Conservation (phyloP, 2,888 invertebrate species). For the Ferrisia virgata region DNA sequence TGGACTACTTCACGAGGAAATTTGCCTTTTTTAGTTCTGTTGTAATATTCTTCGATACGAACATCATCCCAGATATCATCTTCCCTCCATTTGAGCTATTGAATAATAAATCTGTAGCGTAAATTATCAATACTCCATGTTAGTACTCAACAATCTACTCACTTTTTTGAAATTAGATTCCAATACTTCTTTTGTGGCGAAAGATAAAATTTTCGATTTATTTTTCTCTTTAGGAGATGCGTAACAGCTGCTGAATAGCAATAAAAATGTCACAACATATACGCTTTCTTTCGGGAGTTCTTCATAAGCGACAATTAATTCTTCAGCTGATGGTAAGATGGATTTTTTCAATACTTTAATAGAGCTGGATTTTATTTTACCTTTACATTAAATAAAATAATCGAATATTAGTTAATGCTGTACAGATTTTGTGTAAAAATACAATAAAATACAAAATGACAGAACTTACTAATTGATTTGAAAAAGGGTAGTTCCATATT, state of each 20-base stretch:
- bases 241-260: constrained; percentile 15
- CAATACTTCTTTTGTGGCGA: constrained; percentile 1
- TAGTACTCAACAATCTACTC: background rate
- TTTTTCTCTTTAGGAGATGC: background rate
- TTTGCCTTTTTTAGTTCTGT: background rate
- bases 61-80: background rate
- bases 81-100: constrained; percentile 1
- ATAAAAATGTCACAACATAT: background rate
- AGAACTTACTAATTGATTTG: constrained; percentile 10
- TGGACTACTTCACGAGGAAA: constrained; percentile 32
- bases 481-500: constrained; percentile 36
- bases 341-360: background rate
- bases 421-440: background rate
- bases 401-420: background rate
- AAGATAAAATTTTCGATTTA: constrained; percentile 18
- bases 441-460: background rate
- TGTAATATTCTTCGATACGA: background rate
- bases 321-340: constrained; percentile 13
- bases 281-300: constrained; percentile 20
- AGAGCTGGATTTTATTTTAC: background rate
- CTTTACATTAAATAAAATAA: background rate
- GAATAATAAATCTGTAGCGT: background rate
- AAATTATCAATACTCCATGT: too few species aligned
- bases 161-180: background rate
- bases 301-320: background rate